These are phyloP conservation scores for Columba janthina DNA, from an alignment of 2,113 vertebrate genomes.

Conservation along the genomic window DNA sequence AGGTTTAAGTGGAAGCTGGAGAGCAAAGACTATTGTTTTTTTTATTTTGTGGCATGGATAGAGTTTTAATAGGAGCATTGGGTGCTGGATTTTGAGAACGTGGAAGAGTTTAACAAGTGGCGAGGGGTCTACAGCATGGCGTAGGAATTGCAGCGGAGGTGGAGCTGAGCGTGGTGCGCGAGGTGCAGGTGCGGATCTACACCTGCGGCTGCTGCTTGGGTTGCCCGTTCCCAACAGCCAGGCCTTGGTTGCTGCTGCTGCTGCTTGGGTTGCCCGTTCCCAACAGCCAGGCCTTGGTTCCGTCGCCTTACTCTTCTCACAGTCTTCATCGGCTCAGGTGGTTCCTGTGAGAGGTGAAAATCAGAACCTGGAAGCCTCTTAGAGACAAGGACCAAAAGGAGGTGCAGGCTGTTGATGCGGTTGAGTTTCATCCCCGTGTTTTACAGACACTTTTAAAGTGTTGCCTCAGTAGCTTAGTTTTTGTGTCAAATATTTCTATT, in stretches of 20 bases:
- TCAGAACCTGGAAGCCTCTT: not conserved
- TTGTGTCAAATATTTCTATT: not conserved
- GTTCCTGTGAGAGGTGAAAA: not conserved
- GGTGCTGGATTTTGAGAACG: not conserved
- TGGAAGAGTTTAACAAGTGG: not conserved
- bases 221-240: not conserved
- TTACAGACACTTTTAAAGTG: not conserved
- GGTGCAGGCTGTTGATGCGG: not conserved
- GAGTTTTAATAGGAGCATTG: not conserved
- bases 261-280: not conserved
- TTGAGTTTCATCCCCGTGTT: not conserved
- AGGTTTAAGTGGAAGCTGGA: not conserved
- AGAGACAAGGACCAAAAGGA: not conserved
- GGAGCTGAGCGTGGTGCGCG: not conserved
- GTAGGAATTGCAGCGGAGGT: not conserved
- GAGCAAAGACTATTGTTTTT: not conserved
- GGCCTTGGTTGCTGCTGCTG: constrained; percentile 58
- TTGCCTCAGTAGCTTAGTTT: not conserved
- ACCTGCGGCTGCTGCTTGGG: constrained; percentile 15
- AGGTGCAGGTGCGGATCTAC: not conserved
- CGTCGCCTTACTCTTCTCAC: constrained; percentile 26
- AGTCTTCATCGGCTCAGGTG: constrained; percentile 5
- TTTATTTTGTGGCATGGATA: not conserved
- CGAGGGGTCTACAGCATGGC: not conserved
- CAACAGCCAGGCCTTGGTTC: not conserved